Evolutionary conservation across 1,140 invertebrate genomes (phyloP), one percentile per base, ranked within the genome.

Genomic region (Galleria mellonella): DNA sequence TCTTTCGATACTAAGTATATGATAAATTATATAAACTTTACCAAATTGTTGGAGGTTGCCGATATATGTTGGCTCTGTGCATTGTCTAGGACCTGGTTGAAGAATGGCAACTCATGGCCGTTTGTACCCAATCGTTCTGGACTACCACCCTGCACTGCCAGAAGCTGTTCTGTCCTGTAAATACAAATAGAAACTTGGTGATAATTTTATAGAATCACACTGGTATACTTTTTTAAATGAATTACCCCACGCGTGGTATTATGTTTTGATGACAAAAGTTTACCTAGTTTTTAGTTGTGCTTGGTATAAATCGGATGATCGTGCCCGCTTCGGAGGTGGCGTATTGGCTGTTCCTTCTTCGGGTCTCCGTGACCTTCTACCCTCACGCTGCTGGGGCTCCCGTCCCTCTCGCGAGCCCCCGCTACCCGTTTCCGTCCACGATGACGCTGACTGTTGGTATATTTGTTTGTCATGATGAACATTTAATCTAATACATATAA

Each of bases 41-140:
- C 82, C 69, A 85, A 52, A 55, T 83, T 83, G 43, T 86, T 87
- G 9, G 75, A 72, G 6, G 72, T 47, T 35, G 62, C 69, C 8
- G 74, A 68, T 4, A 83, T 56, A 33, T 86, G 76, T 17, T 60
- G 69, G 32, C 65, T 71, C 48, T 81, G 84, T 52, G 88, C 87
- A 41, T 88, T 90, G 74, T 94, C 93, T 10, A 94, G 77, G 1
- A 92, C 92, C 65, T 94, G 93, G 9, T 92, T 90, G 30, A 94
- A 85, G 11, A 94, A 81, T 0, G 92, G 91, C 47, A 92, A 84
- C 60, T 92, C 90, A 40, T 89, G 79, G 4, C 86, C 86, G 51
- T 87, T 87, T 33, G 78, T 82, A 14, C 72, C 68, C 39, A 78
- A 44, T 4, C 78, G 59, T 54, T 87, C 86, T 4, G 86, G 86